Evolutionary conservation across 2,888 invertebrate species (phyloP), one percentile per base, ranked within the genome.

Genomic region (Blomia tropicalis): DNA sequence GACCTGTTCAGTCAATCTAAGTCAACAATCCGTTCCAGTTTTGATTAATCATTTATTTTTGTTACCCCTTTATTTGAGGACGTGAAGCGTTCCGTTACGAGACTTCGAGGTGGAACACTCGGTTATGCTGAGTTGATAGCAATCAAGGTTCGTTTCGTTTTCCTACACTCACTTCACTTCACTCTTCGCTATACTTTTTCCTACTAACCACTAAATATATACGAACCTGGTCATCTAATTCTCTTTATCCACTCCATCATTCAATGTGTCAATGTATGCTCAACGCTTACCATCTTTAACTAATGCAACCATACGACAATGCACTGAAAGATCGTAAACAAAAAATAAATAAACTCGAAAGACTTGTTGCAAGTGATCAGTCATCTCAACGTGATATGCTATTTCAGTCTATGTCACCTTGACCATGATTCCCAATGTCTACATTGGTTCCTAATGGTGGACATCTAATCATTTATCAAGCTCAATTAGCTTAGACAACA

Each of bases 121-220:
- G 86, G 87, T 74, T 86, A 85, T 78, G 90, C 91, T 70, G 91
- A 91, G 82, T 89, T 91, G 79, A 89, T 92, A 76, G 91, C 91
- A 75, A 87, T 92, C 72, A 91, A 92, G 91, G 91, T 91, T 85
- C 79, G 69, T 70, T 66, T 19, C 36, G 31, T 53, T 22, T 44
- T 36, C 36, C n/a, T 32, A 43, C 19, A 51, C 31, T 41, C 23
- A 19, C 36, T 62, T 1, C 27, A 19, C 54, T 11, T 43, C 43
- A 25, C 17, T 56, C 58, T 43, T 5, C 25, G 19, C 22, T 41
- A 32, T n/a, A 30, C 23, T 62, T 30, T 25, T 23, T 43, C 47
- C 43, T 14, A 4, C 19, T 64, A 59, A 64, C 7, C 19, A 22
- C 30, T 56, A 58, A 60, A 25, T 60, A 17, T 14, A 17, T 41